Evolutionary conservation across 2,113 vertebrate genomes (phyloP).

Genomic region (Tachysurus vachellii): DNA sequence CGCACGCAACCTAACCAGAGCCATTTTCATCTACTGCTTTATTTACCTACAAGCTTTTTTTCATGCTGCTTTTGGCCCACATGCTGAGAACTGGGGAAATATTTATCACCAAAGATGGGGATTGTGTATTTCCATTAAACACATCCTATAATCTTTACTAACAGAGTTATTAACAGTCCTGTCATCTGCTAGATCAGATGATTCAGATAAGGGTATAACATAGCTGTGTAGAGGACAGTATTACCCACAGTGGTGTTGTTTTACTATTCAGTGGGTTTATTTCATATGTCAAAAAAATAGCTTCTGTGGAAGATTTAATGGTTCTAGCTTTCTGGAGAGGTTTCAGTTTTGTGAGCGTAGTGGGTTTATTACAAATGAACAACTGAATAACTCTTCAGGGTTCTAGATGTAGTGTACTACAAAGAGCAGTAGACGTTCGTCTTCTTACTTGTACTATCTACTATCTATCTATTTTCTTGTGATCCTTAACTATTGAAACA

Average conservation of each 20-base stretch:
- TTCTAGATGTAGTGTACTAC: neutral
- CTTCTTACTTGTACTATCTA: neutral
- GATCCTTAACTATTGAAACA: no score
- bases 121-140: slow-evolving; percentile 24
- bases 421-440: neutral
- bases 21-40: slow-evolving; percentile 53
- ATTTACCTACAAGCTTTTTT: slow-evolving; percentile 26
- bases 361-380: neutral
- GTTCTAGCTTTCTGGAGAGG: neutral
- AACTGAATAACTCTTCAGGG: neutral
- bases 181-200: neutral
- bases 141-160: neutral
- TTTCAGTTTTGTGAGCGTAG: neutral
- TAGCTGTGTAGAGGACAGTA: neutral
- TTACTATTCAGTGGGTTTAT: neutral
- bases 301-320: neutral
- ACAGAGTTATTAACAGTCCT: neutral
- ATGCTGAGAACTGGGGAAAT: slow-evolving; percentile 3
- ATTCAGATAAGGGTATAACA: neutral
- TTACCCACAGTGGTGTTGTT: neutral
- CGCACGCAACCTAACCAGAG: slow-evolving; percentile 54
- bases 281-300: neutral
- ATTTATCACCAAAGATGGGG: slow-evolving; percentile 30
- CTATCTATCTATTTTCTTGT: neutral
- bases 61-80: slow-evolving; percentile 13